Conservation (phyloP, 2,888 invertebrate genomes). For the Tipula unca region DNA sequence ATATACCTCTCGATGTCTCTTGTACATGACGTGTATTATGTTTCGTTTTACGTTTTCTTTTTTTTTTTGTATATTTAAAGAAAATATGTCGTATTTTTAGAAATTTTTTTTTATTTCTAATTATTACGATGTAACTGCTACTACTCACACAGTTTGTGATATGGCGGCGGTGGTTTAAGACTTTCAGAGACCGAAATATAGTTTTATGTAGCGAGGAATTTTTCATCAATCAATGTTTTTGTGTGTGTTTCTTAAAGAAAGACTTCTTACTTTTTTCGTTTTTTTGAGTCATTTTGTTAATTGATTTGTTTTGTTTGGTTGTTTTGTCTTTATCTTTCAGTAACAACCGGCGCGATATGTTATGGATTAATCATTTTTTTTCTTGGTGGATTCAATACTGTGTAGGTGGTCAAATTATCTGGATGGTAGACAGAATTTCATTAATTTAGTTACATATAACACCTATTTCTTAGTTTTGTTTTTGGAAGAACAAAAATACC, state of each 20-base stretch:
- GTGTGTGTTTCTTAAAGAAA: background rate
- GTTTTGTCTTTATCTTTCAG: background rate
- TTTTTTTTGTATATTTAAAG: background rate
- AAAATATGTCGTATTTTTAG: conserved; percentile 8
- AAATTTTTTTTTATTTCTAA: background rate
- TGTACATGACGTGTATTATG: background rate
- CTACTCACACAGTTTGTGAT: background rate
- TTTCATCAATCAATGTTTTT: background rate
- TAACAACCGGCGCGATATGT: background rate
- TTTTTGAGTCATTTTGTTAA: background rate
- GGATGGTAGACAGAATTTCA: background rate
- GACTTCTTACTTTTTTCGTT: background rate
- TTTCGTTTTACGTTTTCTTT: background rate
- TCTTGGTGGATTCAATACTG: background rate
- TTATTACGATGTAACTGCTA: background rate
- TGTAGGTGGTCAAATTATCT: background rate
- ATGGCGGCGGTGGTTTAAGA: background rate
- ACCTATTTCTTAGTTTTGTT: background rate
- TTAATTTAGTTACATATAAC: background rate
- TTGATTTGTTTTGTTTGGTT: background rate
- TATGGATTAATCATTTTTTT: background rate
- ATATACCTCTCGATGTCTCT: background rate
- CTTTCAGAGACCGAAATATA: background rate
- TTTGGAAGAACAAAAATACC: too few relatives aligned
- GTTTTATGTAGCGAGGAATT: background rate